Conservation (phyloP, 2,113 vertebrate species). For the Uropsilus gracilis region DNA sequence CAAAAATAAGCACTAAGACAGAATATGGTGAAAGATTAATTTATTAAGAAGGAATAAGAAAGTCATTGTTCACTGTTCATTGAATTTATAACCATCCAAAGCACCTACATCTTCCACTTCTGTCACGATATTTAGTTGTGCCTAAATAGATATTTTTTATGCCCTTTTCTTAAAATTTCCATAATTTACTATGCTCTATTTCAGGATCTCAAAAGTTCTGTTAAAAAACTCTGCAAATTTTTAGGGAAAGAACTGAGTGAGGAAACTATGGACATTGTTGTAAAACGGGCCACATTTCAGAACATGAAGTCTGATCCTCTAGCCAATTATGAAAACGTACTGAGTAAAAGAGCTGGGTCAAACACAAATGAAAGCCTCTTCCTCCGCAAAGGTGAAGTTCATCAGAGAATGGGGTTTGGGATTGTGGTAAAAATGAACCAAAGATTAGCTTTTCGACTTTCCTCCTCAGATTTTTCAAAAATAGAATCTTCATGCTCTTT, state of each 20-base stretch:
- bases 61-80: not conserved
- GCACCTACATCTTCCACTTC: not conserved
- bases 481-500: not conserved
- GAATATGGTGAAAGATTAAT: not conserved
- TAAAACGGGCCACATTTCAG: constrained; percentile 58
- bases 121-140: not conserved
- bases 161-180: not conserved
- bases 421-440: not conserved
- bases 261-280: constrained; percentile 61
- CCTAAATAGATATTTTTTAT: not conserved
- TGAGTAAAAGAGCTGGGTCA: not conserved
- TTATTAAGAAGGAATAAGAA: not conserved
- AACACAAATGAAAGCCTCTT: not conserved
- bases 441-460: too few relatives aligned
- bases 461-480: not conserved
- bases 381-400: constrained; percentile 48
- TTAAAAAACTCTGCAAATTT: constrained; percentile 77
- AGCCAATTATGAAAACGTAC: constrained; percentile 56
- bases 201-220: constrained; percentile 71
- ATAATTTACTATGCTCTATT: not conserved
- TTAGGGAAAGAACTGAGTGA: constrained; percentile 67
- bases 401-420: not conserved
- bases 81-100: not conserved
- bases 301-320: constrained; percentile 76
- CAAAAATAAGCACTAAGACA: not conserved